These are phyloP conservation scores for Nasalis larvatus DNA, from an alignment of 2,113 vertebrate genomes.

Conservation along the genomic window DNA sequence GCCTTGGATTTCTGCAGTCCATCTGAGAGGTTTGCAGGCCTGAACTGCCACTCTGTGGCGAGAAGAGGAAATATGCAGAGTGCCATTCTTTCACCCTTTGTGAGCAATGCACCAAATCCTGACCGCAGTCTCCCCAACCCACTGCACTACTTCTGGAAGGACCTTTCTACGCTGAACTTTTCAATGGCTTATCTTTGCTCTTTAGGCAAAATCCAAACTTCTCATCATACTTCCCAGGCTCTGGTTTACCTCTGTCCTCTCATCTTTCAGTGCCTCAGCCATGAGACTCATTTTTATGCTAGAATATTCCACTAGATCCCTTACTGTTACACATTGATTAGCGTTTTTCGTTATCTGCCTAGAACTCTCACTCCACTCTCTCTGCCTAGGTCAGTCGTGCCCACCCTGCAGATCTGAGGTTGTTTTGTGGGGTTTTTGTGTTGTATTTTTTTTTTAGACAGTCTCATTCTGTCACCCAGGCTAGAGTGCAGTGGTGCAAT, in stretches of 20 bases:
- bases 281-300: background rate
- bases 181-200: background rate
- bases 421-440: too few relatives aligned
- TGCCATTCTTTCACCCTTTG: background rate
- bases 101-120: background rate
- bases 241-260: background rate
- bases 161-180: background rate
- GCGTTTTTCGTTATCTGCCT: background rate
- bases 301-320: background rate
- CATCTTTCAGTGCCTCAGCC: background rate
- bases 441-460: background rate
- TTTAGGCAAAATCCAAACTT: background rate
- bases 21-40: background rate
- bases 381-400: background rate
- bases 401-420: background rate
- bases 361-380: background rate
- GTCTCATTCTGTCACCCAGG: too few relatives aligned
- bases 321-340: background rate
- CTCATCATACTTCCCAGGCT: background rate
- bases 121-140: background rate
- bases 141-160: background rate
- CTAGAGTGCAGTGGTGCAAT: too few relatives aligned
- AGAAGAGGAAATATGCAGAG: background rate
- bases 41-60: constrained; percentile 46
- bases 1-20: background rate